phyloP scores from a whole-genome alignment of 2,797 vertebrate genomes.

The Silurus aristotelis region DNA sequence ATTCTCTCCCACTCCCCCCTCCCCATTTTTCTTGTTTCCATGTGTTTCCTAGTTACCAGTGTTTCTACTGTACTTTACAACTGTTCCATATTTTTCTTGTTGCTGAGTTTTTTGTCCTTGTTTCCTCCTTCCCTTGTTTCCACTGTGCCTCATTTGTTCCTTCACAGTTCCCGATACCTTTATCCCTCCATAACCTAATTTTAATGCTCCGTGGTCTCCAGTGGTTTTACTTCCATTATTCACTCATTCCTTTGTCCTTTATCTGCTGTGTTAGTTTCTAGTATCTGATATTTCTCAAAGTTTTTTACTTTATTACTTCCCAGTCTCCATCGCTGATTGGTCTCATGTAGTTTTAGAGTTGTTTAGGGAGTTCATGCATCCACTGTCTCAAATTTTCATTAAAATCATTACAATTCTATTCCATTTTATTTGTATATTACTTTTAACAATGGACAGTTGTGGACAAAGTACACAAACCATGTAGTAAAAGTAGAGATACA shows the following conservation, averaged over 20 bases:
- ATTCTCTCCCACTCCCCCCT: neutral
- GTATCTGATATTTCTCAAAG: too few relatives aligned
- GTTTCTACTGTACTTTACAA: neutral
- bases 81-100: neutral
- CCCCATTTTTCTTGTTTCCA: neutral
- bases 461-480: too few relatives aligned
- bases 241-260: slow-evolving; percentile 12
- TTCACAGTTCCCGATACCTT: slow-evolving; percentile 1
- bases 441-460: too few relatives aligned
- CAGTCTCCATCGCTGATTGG: neutral
- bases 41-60: neutral
- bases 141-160: neutral
- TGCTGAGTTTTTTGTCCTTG: slow-evolving; percentile 5
- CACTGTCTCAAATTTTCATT: too few relatives aligned
- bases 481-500: too few relatives aligned
- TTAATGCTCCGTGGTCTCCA: slow-evolving; percentile 4
- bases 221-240: neutral
- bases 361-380: too few relatives aligned
- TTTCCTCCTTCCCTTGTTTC: neutral
- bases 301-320: neutral
- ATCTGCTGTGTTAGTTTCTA: neutral
- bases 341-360: neutral
- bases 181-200: neutral
- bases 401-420: too few relatives aligned
- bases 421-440: too few relatives aligned